Base-by-base conservation (phyloP, 2,797 vertebrate species). In the Sebastes hubbsi region DNA sequence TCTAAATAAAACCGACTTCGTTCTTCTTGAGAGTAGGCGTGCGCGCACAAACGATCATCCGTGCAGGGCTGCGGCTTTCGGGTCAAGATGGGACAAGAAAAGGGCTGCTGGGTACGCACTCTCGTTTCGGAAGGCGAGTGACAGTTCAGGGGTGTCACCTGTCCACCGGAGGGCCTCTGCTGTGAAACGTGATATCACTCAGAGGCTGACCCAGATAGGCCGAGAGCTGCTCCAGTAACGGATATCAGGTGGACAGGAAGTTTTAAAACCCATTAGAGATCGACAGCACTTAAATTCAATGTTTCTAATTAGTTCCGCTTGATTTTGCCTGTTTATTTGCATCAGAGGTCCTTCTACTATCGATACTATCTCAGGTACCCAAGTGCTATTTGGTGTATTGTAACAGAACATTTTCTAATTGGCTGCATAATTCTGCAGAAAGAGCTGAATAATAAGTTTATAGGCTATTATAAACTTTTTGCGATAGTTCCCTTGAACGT, bases 111-210 rank as follows among this genome's bases (percentile, higher is more conserved):
- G 85, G 81, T 67, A 24, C 72, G 32, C 82, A 71, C 77, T 83
- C 89, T 89, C 77, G 74, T 75, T 85, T 85, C 73, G 62, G 73
- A 83, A 83, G 88, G 83, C 72, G 82, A 92, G 91, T 88, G 92
- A 87, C 88, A 69, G 93, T 86, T 90, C 91, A 90, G 82, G 58
- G 88, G 87, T 89, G 91, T 92, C 89, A 87, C 88, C 89, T 86
- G 75, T 88, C 83, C 73, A 25, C 81, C n/a, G 78, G 30, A 27
- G 36, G 83, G 72, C 78, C 74, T 79, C 77, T 46, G 85, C 71
- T 78, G 81, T 77, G 87, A 85, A 90, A 89, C 27, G 84, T 32
- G 77, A 91, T 81, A 77, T 66, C 46, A 27, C 67, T 79, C 62
- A 6, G 77, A 82, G 36, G 63, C 73, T 79, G 85, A 89, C 83